Evolutionary conservation across 2,113 vertebrate genomes (phyloP), one percentile per base, ranked within the genome.

Genomic region (Genyomyrus donnyi): DNA sequence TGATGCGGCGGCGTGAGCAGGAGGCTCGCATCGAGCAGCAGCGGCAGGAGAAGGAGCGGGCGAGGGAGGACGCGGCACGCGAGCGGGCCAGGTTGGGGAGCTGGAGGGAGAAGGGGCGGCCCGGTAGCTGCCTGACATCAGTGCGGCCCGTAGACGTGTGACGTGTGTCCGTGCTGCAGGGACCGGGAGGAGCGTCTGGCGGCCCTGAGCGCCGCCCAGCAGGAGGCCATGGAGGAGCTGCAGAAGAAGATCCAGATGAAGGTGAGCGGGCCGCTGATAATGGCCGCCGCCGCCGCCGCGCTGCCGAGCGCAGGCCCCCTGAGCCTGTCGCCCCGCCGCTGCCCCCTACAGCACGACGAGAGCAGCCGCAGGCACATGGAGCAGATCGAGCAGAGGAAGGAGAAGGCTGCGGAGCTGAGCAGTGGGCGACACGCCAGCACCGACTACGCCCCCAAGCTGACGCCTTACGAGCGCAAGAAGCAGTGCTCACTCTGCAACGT

Each of bases 241-340:
- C 98, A 99, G 95, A 99, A 99, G 91, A 99, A 99, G 94, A 99
- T 99, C 89, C 98, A 99, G 90, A 96, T 98, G 94, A 99, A 99
- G 96, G 98, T 97, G 93, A 80, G 27, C 87, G 70, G 31, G 19
- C 10, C 53, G 15, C 42, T 6, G 21, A 46, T 48, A 11, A n/a
- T 5, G 31, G 89, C 35, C 0, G 53, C 39, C 1, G 27, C 39
- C 1, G 27, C 45, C 3, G 31, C 24, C 50, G 11, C 46, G 17
- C n/a, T 35, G 49, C 48, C 8, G 15, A 39, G 85, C 19, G 83
- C 77, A 83, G 19, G 7, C 9, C 53, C 17, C 87, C 52, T 62
- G 17, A 31, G 31, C 21, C 19, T 6, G 35, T 11, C 35, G 10
- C 17, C 56, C 35, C n/a, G 9, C 27, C 13, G 83, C 91, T 48